phyloP scores from a whole-genome alignment of 2,888 invertebrate species.

The Melieria crassipennis region DNA sequence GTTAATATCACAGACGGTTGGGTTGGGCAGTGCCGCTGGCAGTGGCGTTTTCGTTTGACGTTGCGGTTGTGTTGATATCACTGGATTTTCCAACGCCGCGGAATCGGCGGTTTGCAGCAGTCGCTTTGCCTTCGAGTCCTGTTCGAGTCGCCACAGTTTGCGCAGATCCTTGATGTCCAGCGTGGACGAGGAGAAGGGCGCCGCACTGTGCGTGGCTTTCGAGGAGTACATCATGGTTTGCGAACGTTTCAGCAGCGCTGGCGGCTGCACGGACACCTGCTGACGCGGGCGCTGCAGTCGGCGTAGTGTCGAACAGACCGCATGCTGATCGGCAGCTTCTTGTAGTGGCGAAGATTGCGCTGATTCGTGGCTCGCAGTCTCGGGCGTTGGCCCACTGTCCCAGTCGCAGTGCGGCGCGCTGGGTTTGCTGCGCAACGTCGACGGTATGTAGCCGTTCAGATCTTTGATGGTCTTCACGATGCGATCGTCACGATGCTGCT shows the following conservation, averaged over 20 bases:
- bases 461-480: conserved; percentile 71
- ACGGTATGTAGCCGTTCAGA: conserved; percentile 72
- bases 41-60: conserved; percentile 37
- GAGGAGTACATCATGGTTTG: conserved; percentile 59
- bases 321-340: conserved; percentile 53
- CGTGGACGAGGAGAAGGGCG: conserved; percentile 38
- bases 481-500: conserved; percentile 60
- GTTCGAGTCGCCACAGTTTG: conserved; percentile 47
- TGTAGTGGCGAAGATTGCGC: conserved; percentile 1
- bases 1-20: conserved; percentile 54
- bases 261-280: conserved; percentile 55
- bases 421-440: conserved; percentile 70
- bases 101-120: conserved; percentile 8
- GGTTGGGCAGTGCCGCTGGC: conserved; percentile 49
- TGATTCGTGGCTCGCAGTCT: conserved; percentile 39
- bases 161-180: conserved; percentile 51
- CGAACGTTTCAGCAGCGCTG: conserved; percentile 59
- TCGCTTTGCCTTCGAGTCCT: conserved; percentile 13
- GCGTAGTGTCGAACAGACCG: conserved; percentile 54
- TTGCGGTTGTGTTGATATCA: conserved; percentile 57
- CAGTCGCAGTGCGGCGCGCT: conserved; percentile 70
- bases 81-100: conserved; percentile 42
- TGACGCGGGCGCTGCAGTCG: conserved; percentile 59
- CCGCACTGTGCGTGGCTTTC: conserved; percentile 6
- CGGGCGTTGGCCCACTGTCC: conserved; percentile 65